A percentile compares a stretch with the other conserved stretches of the same genome.
These are phyloP conservation scores for Listronotus bonariensis DNA, from an alignment of 1,140 invertebrate genomes.

Conservation along the genomic window DNA sequence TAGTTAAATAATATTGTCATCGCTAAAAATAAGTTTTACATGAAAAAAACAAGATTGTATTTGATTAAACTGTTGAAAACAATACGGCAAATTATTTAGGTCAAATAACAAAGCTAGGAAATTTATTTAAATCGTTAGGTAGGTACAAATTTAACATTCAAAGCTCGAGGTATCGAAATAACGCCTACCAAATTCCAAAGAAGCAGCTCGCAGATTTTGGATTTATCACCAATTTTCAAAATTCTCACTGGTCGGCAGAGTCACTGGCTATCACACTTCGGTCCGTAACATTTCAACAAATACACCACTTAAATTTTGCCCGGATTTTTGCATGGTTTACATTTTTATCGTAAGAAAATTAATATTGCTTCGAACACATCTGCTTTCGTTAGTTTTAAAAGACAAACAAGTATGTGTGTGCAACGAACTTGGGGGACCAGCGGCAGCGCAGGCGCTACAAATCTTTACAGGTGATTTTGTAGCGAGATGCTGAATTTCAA, in stretches of 20 bases:
- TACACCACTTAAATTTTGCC: slow-evolving; percentile 7
- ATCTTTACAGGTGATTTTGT: slow-evolving; percentile 42
- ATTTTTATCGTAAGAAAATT: slow-evolving; percentile 3
- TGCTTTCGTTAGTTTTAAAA: slow-evolving; percentile 29
- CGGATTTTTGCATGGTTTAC: neutral
- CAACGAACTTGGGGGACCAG: slow-evolving; percentile 37
- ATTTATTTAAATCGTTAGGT: slow-evolving; percentile 13
- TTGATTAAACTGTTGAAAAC: slow-evolving; percentile 5
- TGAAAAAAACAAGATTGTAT: neutral
- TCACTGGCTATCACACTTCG: slow-evolving; percentile 4
- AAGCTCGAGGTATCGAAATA: slow-evolving; percentile 27
- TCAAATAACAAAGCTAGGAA: slow-evolving; percentile 9
- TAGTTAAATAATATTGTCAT: slow-evolving; percentile 31
- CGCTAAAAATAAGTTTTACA: slow-evolving; percentile 41
- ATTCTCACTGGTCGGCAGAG: neutral
- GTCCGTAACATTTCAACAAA: slow-evolving; percentile 16
- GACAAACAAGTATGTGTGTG: slow-evolving; percentile 39
- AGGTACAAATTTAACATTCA: slow-evolving; percentile 15
- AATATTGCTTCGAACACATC: slow-evolving; percentile 19
- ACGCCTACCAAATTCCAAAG: slow-evolving; percentile 47
- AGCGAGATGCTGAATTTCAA: slow-evolving; percentile 19
- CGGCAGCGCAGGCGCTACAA: slow-evolving; percentile 28
- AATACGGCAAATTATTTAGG: slow-evolving; percentile 11
- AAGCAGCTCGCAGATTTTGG: slow-evolving; percentile 23
- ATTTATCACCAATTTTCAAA: slow-evolving; percentile 7